phyloP scores from a whole-genome alignment of 2,113 vertebrate species.

The Proteles cristata region DNA sequence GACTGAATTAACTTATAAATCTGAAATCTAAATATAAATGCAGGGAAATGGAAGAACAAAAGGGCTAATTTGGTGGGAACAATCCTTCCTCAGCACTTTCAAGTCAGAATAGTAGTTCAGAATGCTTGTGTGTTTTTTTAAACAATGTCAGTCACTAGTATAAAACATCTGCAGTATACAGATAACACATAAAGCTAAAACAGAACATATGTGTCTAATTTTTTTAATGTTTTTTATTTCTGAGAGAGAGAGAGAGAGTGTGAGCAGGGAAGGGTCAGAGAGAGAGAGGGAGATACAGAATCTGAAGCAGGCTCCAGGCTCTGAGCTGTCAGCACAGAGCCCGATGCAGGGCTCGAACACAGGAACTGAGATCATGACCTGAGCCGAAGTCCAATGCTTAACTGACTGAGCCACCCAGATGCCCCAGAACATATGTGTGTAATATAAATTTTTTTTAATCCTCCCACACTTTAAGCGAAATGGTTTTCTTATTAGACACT shows the following conservation, averaged over 20 bases:
- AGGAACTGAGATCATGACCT: too few species aligned
- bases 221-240: too few species aligned
- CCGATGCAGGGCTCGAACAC: too few species aligned
- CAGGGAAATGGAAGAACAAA: not conserved
- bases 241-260: too few species aligned
- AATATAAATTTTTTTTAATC: constrained; percentile 51
- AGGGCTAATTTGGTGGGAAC: not conserved
- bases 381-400: too few species aligned
- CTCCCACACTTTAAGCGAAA: not conserved
- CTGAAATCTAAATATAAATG: constrained; percentile 19
- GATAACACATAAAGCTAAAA: constrained; percentile 58
- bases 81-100: constrained; percentile 28
- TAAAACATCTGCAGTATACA: constrained; percentile 47
- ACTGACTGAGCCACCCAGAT: too few species aligned
- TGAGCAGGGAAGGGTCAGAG: too few species aligned
- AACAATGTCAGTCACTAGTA: constrained; percentile 47
- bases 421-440: constrained; percentile 6
- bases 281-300: too few species aligned
- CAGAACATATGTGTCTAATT: constrained; percentile 21
- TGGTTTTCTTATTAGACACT: constrained; percentile 30
- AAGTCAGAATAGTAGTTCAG: constrained; percentile 25
- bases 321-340: too few species aligned
- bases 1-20: not conserved
- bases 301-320: too few species aligned
- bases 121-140: not conserved